Conservation (phyloP, 2,797 vertebrate genomes). For the Tapirus indicus region DNA sequence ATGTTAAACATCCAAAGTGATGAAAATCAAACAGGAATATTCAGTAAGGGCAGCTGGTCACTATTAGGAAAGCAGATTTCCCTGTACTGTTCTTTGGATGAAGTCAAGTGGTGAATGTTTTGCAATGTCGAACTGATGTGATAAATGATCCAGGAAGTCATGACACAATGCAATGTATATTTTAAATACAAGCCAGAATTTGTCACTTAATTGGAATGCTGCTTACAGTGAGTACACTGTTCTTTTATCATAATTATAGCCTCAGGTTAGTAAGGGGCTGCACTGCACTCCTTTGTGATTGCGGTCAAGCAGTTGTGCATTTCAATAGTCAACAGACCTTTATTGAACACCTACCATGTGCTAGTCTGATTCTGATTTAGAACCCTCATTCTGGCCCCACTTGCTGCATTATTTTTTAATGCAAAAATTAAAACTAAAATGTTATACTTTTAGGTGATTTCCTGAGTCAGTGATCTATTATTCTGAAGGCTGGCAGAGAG, state of each 20-base stretch:
- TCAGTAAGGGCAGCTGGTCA: constrained; percentile 92
- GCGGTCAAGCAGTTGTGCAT: not conserved
- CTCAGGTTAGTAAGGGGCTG: not conserved
- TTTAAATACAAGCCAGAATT: constrained; percentile 58
- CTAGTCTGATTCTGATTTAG: constrained; percentile 25
- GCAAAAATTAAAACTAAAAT: constrained; percentile 35
- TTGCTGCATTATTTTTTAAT: not conserved
- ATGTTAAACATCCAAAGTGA: constrained; percentile 89
- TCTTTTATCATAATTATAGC: not conserved
- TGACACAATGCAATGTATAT: not conserved
- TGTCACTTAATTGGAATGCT: constrained; percentile 40
- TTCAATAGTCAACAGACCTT: not conserved
- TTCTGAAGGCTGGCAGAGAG: not conserved
- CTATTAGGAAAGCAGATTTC: constrained; percentile 84
- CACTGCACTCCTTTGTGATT: not conserved
- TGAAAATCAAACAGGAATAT: constrained; percentile 88
- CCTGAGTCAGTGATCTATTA: constrained; percentile 2
- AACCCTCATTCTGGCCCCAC: not conserved
- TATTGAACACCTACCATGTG: not conserved
- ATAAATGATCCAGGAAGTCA: not conserved
- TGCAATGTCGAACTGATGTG: not conserved
- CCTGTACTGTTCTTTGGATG: not conserved
- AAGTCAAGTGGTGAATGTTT: constrained; percentile 51
- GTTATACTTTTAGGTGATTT: not conserved
- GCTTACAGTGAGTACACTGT: not conserved